Percentiles rank a stretch among this genome's conserved stretches.
phyloP scores from a whole-genome alignment of 2,797 vertebrate genomes.

The Typhlichthys eigenmanni region DNA sequence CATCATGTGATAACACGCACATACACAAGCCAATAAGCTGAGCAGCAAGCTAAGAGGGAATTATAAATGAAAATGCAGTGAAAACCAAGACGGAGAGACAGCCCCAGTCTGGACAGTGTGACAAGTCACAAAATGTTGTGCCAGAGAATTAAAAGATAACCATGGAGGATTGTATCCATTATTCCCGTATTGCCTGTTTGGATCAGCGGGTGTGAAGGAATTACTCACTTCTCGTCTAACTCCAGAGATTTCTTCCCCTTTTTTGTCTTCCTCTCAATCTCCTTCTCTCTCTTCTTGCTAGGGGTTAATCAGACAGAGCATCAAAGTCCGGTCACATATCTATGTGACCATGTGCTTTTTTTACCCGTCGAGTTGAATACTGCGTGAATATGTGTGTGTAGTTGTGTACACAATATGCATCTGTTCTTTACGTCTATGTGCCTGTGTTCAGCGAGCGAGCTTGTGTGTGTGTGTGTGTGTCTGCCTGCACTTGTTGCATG shows the following conservation, averaged over 20 bases:
- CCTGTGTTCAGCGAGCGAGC: conserved; percentile 1
- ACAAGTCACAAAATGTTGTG: conserved; percentile 6
- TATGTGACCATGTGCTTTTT: neutral
- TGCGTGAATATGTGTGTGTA: conserved; percentile 6
- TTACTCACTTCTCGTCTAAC: conserved; percentile 64
- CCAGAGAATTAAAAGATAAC: conserved; percentile 37
- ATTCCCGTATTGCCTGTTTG: conserved; percentile 38
- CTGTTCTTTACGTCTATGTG: conserved; percentile 2
- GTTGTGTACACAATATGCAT: neutral
- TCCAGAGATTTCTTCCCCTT: conserved; percentile 26
- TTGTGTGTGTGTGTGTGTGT: conserved; percentile 7
- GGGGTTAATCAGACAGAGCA: conserved; percentile 15
- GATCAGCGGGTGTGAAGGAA: conserved; percentile 25
- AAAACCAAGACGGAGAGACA: neutral
- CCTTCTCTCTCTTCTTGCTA: conserved; percentile 1
- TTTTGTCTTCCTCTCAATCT: conserved; percentile 19
- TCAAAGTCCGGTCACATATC: conserved; percentile 23
- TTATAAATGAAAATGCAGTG: neutral
- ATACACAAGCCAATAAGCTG: too few species aligned
- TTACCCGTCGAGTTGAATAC: neutral
- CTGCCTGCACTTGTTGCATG: neutral
- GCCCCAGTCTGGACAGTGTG: neutral
- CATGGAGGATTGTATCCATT: conserved; percentile 44
- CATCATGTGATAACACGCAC: too few species aligned
- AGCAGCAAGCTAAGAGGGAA: too few species aligned